Conservation (phyloP, 2,888 invertebrate species). For the Hypsopygia costalis region DNA sequence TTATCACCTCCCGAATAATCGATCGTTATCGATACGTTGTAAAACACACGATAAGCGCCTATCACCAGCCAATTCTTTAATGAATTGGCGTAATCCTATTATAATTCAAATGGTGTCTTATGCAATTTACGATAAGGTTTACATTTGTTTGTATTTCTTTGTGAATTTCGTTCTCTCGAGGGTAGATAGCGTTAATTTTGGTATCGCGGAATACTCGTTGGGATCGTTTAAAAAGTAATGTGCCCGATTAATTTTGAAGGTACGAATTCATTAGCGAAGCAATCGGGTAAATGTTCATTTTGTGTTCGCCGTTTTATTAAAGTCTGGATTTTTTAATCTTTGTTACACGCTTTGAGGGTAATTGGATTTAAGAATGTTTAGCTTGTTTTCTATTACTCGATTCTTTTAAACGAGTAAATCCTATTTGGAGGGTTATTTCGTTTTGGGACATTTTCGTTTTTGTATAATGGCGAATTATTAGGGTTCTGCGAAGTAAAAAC, state of each 20-base stretch:
- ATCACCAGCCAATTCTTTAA: conserved; percentile 17
- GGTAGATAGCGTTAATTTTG: not conserved
- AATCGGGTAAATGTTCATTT: not conserved
- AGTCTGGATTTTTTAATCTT: not conserved
- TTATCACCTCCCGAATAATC: conserved; percentile 30
- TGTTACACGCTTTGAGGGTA: too few relatives aligned
- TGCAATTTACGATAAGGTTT: not conserved
- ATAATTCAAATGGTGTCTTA: conserved; percentile 6
- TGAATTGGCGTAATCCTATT: conserved; percentile 1
- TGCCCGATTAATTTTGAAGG: not conserved
- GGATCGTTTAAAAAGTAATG: not conserved
- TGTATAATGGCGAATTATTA: too few relatives aligned
- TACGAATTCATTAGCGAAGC: not conserved
- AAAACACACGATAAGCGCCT: conserved; percentile 31
- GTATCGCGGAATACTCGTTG: not conserved
- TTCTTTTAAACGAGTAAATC: too few relatives aligned
- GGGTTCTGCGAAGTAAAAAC: too few relatives aligned
- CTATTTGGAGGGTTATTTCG: too few relatives aligned
- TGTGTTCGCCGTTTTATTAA: not conserved
- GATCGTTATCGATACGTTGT: conserved; percentile 38
- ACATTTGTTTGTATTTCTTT: not conserved
- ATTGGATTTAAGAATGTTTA: too few relatives aligned
- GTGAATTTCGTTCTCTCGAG: not conserved
- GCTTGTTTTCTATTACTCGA: too few relatives aligned
- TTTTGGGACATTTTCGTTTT: too few relatives aligned